Base-by-base conservation (phyloP, 2,797 vertebrate species). In the Manis javanica region DNA sequence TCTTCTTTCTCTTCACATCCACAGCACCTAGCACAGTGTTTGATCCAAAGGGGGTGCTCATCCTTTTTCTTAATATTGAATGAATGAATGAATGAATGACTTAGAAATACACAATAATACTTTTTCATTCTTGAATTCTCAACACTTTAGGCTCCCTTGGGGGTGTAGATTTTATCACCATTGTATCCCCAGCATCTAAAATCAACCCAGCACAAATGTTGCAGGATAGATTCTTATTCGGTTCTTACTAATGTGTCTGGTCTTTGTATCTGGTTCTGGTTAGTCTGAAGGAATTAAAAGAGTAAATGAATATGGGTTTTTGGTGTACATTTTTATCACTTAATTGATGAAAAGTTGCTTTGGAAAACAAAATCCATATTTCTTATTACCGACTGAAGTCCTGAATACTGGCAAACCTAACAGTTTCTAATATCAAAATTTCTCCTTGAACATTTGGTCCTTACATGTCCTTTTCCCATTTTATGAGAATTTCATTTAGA, bases 281-380 rank as follows among this genome's bases (percentile, higher is more conserved):
- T 95, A 92, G 55, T 63, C 46, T 59, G 42, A 85, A 92, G 85
- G 92, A 96, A 95, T 79, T 94, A 59, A 59, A 94, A 87, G 71
- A 75, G 29, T 19, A 95, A 95, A 95, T 90, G 87, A 88, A 46
- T 83, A 69, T 63, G 64, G 31, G 6, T 75, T 94, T 91, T 72
- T 64, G 66, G 59, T 63, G 96, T 24, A 51, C 59, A 81, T 87
- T 95, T 55, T 71, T 18, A 55, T 91, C 64, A 69, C 7, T 90
- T 96, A 96, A 79, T 59, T 63, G n/a, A 91, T 29, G 18, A 96
- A 93, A 96, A 87, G 5, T 66, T 96, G 18, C 49, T 78, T 91
- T 91, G 83, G 37, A 75, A 96, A 96, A 74, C 19, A 94, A 61
- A 94, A 89, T 87, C 72, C 57, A 11, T 85, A 61, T 81, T 93